Percentiles rank a stretch among this genome's conserved stretches.
phyloP scores from a whole-genome alignment of 1,140 invertebrate species.

The Trichonephila inaurata region DNA sequence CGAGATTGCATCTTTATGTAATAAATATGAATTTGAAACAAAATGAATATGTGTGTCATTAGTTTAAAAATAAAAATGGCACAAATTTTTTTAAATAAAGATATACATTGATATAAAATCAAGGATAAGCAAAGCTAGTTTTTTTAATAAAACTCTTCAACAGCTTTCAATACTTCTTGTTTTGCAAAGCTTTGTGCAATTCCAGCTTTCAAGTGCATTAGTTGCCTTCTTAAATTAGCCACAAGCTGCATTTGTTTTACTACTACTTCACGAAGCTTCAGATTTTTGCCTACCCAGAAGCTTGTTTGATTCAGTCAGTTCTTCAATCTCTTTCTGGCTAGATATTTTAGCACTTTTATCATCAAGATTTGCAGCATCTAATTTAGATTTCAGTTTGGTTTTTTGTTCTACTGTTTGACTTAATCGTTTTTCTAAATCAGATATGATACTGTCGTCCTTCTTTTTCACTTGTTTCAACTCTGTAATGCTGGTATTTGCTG shows the following conservation, averaged over 20 bases:
- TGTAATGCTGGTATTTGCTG: background rate
- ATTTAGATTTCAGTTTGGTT: background rate
- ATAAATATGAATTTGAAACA: too few species aligned
- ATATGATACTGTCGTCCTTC: background rate
- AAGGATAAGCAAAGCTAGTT: too few species aligned
- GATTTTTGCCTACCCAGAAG: background rate
- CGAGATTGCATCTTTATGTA: too few species aligned
- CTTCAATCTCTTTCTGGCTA: slow-evolving; percentile 16
- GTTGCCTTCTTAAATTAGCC: slow-evolving; percentile 57
- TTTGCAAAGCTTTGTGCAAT: background rate
- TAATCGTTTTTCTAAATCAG: slow-evolving; percentile 20
- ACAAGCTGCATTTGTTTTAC: slow-evolving; percentile 56
- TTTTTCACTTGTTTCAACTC: background rate
- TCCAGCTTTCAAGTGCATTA: slow-evolving; percentile 45
- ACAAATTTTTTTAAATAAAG: too few species aligned
- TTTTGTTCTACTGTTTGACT: background rate
- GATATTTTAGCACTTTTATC: background rate
- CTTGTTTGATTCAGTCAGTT: background rate
- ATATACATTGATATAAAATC: too few species aligned
- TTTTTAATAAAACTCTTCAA: slow-evolving; percentile 24
- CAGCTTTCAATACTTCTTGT: slow-evolving; percentile 41
- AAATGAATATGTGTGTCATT: too few species aligned
- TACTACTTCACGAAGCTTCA: background rate
- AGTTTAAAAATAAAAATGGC: too few species aligned
- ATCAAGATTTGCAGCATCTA: background rate